These are phyloP conservation scores for Drosophila arizonae DNA, from an alignment of 1,140 invertebrate species.

Conservation along the genomic window DNA sequence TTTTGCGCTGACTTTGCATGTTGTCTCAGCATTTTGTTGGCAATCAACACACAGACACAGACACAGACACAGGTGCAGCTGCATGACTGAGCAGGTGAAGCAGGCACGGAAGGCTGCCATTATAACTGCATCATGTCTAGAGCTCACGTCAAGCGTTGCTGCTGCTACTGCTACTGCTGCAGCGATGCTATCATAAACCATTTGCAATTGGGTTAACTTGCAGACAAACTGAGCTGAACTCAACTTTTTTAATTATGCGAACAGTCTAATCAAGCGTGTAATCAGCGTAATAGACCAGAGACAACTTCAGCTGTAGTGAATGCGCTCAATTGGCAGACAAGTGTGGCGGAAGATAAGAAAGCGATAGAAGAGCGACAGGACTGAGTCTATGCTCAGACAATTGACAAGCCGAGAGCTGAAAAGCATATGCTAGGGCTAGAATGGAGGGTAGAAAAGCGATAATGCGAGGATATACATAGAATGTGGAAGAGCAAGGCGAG, in stretches of 20 bases:
- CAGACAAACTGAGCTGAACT: constrained; percentile 14
- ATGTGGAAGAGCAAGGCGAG: background rate
- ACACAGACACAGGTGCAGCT: constrained; percentile 23
- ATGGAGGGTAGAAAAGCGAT: too few relatives aligned
- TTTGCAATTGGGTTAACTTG: constrained; percentile 31
- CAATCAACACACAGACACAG: constrained; percentile 13
- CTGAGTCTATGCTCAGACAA: background rate
- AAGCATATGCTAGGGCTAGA: too few relatives aligned
- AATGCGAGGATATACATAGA: too few relatives aligned
- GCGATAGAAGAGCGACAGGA: background rate
- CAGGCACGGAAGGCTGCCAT: constrained; percentile 1
- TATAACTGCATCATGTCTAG: constrained; percentile 31
- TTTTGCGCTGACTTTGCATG: constrained; percentile 63
- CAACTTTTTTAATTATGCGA: constrained; percentile 1
- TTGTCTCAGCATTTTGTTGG: constrained; percentile 26
- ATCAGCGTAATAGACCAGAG: constrained; percentile 4
- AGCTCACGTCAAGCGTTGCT: background rate
- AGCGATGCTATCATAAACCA: constrained; percentile 27
- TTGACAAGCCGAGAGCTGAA: background rate
- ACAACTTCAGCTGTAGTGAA: background rate
- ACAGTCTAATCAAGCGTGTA: background rate
- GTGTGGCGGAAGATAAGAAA: background rate
- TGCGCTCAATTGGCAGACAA: background rate
- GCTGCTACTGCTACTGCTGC: too few relatives aligned
- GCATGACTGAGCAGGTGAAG: background rate